Base-by-base conservation (phyloP, 2,888 invertebrate genomes). In the Melanotus villosus region DNA sequence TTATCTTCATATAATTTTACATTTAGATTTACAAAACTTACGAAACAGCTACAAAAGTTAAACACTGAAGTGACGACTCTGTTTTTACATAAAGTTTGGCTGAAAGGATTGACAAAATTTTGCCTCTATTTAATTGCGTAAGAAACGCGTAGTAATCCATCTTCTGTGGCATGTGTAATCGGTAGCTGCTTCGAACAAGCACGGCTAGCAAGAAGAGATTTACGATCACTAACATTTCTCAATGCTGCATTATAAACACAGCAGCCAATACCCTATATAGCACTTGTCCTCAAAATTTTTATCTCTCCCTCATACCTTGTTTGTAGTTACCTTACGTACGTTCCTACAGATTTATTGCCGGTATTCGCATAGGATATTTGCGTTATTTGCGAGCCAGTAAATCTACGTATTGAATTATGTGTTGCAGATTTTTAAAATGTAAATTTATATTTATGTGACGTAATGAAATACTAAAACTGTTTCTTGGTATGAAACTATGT, bases 281-380 rank as follows among this genome's bases (percentile, higher is more conserved):
- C 80, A 78, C 83, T 83, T 81, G 84, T 84, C 82, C 83, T 84
- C 84, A 83, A 84, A 84, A 84, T 84, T 84, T 84, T 84, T 84
- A 84, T 84, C 83, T 83, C 82, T 83, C 81, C 81, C 83, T 81
- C 82, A 83, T 81, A 80, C 83, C 84, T 83, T 84, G 83, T 84
- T 83, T 82, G 82, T 82, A 82, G 80, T 80, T 80, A 80, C 80
- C 80, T 81, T 78, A 79, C 80, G 80, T 76, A 79, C 78, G 75
- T 75, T 79, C n/a, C 76, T 76, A 76, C 77, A 80, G 82, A 83
- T 83, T 82, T 83, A 83, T 82, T 75, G 78, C 73, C 74, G 75
- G 74, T 77, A 79, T 80, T 78, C 76, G 75, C 76, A 56, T 77
- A 72, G 64, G 78, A n/a, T n/a, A n/a, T 26, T 26, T 26, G n/a